Evolutionary conservation across 2,113 vertebrate genomes (phyloP), one percentile per base, ranked within the genome.

Genomic region (Mormoops blainvillei): DNA sequence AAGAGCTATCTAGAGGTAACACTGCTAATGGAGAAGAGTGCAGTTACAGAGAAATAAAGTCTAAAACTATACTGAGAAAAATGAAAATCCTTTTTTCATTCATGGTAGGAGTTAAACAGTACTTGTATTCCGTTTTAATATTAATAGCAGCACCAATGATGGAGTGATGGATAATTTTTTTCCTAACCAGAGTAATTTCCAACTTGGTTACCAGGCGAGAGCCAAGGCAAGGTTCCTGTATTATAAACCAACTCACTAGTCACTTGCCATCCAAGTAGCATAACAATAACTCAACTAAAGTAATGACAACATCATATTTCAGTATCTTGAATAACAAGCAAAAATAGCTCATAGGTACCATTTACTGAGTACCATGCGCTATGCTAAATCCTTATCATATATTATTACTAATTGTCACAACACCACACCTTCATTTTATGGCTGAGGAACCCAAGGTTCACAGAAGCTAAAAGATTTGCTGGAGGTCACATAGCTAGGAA

Each of bases 31-130:
- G 68, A 81, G 31, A 88, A 95, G 26, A 92, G 87, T 14, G 9
- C 6, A 90, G 28, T 76, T 94, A 96, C 71, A 96, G 94, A 91
- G 73, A 97, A 96, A 87, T 80, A 38, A 94, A 93, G 50, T 54
- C 93, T 93, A 82, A 97, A 97, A 80, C 65, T 87, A 92, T 19
- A 90, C 26, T 89, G 63, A 94, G 33, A 84, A 96, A 97, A 97
- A 93, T 74, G 45, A 87, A 96, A 93, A 82, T 63, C 5, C 73
- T 48, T n/a, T 94, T 87, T 94, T 96, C 71, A 95, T 61, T 82
- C 68, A 92, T 36, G 48, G 58, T 33, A 94, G 26, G 38, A 92
- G 24, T 65, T 68, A 18, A 52, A 92, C 74, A 54, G 41, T 52
- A 89, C 4, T 80, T 93, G 14, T 56, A 95, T 45, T 90, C 31